Base-by-base conservation (phyloP, 2,797 vertebrate genomes). In the Eospalax fontanierii region DNA sequence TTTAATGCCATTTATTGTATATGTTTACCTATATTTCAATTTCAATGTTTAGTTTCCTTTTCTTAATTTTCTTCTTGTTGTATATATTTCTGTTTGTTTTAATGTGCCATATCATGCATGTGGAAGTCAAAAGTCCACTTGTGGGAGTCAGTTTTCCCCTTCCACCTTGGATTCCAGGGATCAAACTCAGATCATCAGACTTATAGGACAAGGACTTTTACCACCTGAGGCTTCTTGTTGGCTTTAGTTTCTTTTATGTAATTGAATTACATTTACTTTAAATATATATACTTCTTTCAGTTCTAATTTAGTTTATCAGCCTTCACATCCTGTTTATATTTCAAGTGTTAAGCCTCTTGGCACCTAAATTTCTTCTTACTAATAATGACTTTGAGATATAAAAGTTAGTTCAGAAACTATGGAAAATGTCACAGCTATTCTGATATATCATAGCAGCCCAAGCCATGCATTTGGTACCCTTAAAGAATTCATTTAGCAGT, bases 281-380 rank as follows among this genome's bases (percentile, higher is more conserved):
- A 94, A 87, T 89, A 68, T 2, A 76, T 33, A 54, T 54, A 7
- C 19, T 79, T 59, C 9, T 89, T 78, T 90, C 33, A 68, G 35
- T 82, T 93, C 46, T 85, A 85, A 80, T 87, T 94, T 89, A 70
- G 79, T 90, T 96, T 95, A 71, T 33, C 66, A 78, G 93, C 10
- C 89, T 28, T 78, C 57, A 85, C 3, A 87, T 70, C 43, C 66
- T 63, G 59, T 70, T 92, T 95, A 74, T 21, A 81, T 92, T 94
- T 91, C 40, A 89, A 43, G 65, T 80, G 91, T 40, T 11, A 84
- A 68, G 28, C 3, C 54, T 70, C 43, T 90, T 59, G 35, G 24
- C 43, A 54, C n/a, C n/a, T 87, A 85, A 74, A 88, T 10, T 81
- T 71, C 87, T 19, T 24, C 19, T 63, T 40, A 66, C 59, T 61